Base-by-base conservation (phyloP, 2,113 vertebrate species). In the Crotalus horridus region DNA sequence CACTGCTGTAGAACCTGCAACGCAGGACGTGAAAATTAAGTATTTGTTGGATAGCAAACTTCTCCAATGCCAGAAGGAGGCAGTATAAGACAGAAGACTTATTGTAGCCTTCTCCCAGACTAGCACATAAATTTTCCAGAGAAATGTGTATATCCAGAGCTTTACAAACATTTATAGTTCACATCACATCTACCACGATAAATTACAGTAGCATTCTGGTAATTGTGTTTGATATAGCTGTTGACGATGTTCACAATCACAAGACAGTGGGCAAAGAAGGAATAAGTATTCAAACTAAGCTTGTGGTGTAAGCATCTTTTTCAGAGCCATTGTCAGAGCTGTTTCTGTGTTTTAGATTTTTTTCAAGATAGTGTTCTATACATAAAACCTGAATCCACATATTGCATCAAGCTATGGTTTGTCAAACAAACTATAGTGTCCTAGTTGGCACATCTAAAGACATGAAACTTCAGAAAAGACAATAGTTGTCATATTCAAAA, bases 41-140 rank as follows among this genome's bases (percentile, higher is more conserved):
- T 54, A 29, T 55, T 46, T 24, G 17, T n/a, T 29, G 24, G 53
- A 17, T 43, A n/a, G 54, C 17, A 9, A 61, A 4, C 59, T 59
- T 86, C 24, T 59, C 64, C 55, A 56, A 48, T n/a, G 74, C 91
- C 91, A 89, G 59, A 43, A 56, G 91, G 53, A 39, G 91, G 91
- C 91, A 89, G 61, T 55, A 29, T 12, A 56, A 88, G 91, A 43
- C 53, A 43, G 24, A 15, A 43, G 3, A 48, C 51, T 54, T n/a
- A 21, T 7, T 43, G 7, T 21, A 43, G 33, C 33, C 74, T 43
- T 21, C 74, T 81, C 17, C 17, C 33, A 81, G 17, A 43, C 20
- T 43, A 81, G 33, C 33, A 43, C 74, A 43, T 21, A 81, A 3
- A 33, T 43, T 21, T 81, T 81, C 15, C 33, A 81, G 17, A 43